Conservation (phyloP, 2,797 vertebrate species). For the Leuciscus waleckii region DNA sequence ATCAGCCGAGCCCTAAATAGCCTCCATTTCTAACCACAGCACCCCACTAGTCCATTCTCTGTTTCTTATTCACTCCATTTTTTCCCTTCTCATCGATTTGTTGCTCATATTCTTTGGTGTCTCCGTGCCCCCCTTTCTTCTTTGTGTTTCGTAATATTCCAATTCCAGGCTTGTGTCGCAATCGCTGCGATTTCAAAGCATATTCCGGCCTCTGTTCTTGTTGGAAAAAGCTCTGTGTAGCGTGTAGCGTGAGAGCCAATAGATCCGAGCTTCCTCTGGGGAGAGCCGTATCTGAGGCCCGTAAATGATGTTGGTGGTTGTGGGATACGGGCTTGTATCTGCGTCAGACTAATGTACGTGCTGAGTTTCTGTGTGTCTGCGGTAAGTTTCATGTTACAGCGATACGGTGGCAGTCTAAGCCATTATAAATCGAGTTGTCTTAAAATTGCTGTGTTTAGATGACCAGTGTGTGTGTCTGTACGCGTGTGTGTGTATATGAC, state of each 20-base stretch:
- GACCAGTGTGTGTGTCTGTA: neutral
- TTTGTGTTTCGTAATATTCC: constrained; percentile 48
- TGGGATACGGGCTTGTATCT: constrained; percentile 52
- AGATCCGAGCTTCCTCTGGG: constrained; percentile 29
- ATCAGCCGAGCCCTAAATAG: constrained; percentile 38
- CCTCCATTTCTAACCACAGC: constrained; percentile 40
- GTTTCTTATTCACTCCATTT: constrained; percentile 9
- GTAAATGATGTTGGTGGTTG: constrained; percentile 51
- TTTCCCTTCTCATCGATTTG: constrained; percentile 42
- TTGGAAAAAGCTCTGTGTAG: constrained; percentile 20
- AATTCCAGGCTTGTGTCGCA: constrained; percentile 34
- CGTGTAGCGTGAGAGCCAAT: constrained; percentile 12
- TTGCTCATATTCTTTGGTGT: constrained; percentile 40
- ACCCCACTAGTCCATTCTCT: constrained; percentile 1
- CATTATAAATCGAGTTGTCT: constrained; percentile 48
- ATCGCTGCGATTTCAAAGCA: constrained; percentile 34
- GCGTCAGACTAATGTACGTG: constrained; percentile 37
- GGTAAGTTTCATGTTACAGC: constrained; percentile 43
- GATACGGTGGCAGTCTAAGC: constrained; percentile 36
- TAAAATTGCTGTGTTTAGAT: constrained; percentile 26
- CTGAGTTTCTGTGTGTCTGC: constrained; percentile 36
- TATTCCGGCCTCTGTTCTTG: neutral
- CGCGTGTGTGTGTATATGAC: neutral
- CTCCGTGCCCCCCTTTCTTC: constrained; percentile 6
- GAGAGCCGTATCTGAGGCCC: constrained; percentile 44